phyloP scores from a whole-genome alignment of 2,888 invertebrate species.

The Drosophila birchii region DNA sequence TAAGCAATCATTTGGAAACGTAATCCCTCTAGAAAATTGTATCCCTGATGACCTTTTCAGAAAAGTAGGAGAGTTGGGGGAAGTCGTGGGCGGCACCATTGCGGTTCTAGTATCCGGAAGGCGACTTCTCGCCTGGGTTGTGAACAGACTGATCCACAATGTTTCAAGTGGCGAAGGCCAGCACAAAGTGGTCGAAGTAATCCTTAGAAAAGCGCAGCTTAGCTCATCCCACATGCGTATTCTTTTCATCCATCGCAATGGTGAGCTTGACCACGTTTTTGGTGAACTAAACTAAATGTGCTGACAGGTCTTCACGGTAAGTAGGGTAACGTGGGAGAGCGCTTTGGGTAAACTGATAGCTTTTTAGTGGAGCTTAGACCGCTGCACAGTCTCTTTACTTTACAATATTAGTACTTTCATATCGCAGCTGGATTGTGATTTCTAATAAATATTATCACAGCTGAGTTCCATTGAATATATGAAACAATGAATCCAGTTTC shows the following conservation, averaged over 20 bases:
- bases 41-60: not conserved
- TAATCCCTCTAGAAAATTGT: not conserved
- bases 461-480: conserved; percentile 1
- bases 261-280: conserved; percentile 57
- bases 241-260: conserved; percentile 62
- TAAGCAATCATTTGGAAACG: not conserved
- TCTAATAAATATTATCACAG: not conserved
- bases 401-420: not conserved
- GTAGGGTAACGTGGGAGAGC: conserved; percentile 30
- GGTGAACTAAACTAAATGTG: conserved; percentile 48
- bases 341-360: too few relatives aligned
- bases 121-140: conserved; percentile 56
- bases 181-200: conserved; percentile 56
- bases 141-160: conserved; percentile 59
- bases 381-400: not conserved
- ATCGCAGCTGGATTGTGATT: not conserved
- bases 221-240: conserved; percentile 49
- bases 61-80: conserved; percentile 53
- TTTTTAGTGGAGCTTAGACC: not conserved
- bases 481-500: not conserved
- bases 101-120: conserved; percentile 58
- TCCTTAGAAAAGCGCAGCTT: conserved; percentile 52
- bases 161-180: conserved; percentile 65
- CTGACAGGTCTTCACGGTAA: conserved; percentile 63
- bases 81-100: conserved; percentile 66